Conservation (phyloP, 2,888 invertebrate species). For the Polyommatus icarus region DNA sequence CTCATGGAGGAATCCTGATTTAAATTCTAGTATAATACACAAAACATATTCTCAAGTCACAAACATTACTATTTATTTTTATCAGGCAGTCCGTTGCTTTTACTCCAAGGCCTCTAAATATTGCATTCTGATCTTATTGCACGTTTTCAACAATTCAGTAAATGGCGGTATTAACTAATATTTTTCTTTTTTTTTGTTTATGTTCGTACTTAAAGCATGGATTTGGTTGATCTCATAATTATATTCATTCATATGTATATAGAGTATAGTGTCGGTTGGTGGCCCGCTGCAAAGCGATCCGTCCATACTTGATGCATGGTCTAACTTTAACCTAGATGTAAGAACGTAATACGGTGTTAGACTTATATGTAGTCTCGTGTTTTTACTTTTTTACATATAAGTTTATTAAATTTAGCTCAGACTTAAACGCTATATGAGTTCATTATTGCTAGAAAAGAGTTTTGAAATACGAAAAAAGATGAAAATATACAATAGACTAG, state of each 20-base stretch:
- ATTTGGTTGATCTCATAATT: slow-evolving; percentile 74
- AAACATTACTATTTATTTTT: background rate
- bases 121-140: background rate
- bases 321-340: slow-evolving; percentile 5
- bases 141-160: slow-evolving; percentile 10
- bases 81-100: background rate
- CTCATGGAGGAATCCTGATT: background rate
- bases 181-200: slow-evolving; percentile 41
- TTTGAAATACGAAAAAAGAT: background rate
- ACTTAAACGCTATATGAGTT: slow-evolving; percentile 6
- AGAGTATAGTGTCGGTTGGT: slow-evolving; percentile 46
- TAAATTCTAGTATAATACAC: background rate
- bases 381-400: slow-evolving; percentile 9
- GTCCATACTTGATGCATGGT: slow-evolving; percentile 18
- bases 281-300: slow-evolving; percentile 36
- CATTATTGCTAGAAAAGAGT: slow-evolving; percentile 5
- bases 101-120: background rate
- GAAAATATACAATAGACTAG: slow-evolving; percentile 17
- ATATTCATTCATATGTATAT: slow-evolving; percentile 41
- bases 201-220: slow-evolving; percentile 57
- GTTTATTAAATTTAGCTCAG: background rate
- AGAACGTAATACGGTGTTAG: background rate
- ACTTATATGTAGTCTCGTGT: slow-evolving; percentile 1
- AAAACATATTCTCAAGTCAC: background rate
- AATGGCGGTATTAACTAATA: background rate